Conservation (phyloP, 1,140 invertebrate species). For the Theocolax elegans region DNA sequence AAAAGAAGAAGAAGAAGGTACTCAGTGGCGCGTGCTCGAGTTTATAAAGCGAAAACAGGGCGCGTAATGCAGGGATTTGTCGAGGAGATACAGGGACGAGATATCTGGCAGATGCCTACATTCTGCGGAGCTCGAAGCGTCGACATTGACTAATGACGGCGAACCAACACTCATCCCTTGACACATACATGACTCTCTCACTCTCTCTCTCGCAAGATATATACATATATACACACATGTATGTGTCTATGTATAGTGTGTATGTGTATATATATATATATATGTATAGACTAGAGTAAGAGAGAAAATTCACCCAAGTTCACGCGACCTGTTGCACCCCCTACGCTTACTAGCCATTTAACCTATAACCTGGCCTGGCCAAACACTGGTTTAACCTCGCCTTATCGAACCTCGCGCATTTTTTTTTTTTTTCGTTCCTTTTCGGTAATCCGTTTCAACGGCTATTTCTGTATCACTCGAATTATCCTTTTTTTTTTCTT, state of each 20-base stretch:
- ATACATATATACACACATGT: too few relatives aligned
- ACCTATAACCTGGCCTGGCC: constrained; percentile 67
- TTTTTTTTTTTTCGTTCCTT: constrained; percentile 29
- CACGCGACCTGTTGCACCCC: constrained; percentile 68
- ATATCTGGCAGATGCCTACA: constrained; percentile 63
- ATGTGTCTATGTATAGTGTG: too few relatives aligned
- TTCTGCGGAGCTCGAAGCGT: constrained; percentile 59
- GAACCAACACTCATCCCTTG: constrained; percentile 54
- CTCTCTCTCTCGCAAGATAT: neutral
- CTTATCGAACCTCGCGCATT: constrained; percentile 59
- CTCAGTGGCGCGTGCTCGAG: constrained; percentile 22
- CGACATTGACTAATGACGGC: constrained; percentile 69
- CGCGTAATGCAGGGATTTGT: constrained; percentile 48
- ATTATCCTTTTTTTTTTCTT: too few relatives aligned
- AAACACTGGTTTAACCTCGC: constrained; percentile 68
- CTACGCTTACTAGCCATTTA: constrained; percentile 64
- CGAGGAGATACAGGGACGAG: constrained; percentile 52
- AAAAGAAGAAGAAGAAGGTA: neutral
- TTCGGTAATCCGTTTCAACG: constrained; percentile 1
- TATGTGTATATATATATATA: neutral
- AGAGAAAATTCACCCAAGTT: constrained; percentile 69
- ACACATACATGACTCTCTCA: too few relatives aligned
- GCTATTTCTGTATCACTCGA: too few relatives aligned
- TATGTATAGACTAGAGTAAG: constrained; percentile 42
- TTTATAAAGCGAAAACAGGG: constrained; percentile 43